Evolutionary conservation across 1,140 invertebrate species (phyloP), one percentile per base, ranked within the genome.

Genomic region (Drosophila truncata): DNA sequence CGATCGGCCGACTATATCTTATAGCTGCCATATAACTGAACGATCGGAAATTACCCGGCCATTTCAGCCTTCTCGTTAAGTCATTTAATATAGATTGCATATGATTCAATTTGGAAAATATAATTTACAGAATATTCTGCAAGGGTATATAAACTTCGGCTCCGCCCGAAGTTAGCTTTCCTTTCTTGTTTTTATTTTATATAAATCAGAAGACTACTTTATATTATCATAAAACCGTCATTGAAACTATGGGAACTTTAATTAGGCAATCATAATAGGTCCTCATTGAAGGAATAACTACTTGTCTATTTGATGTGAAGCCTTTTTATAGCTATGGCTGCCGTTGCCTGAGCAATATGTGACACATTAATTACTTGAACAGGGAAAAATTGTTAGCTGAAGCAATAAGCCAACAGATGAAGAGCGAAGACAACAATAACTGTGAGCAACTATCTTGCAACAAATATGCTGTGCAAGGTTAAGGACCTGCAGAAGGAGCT

Each of bases 301-400:
- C 35, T 58, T 37, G 35, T 47, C n/a, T 18, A 13, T 27, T 42
- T 16, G 25, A 46, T 35, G 61, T 72, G 39, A 54, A 61, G 27
- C 16, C 35, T 23, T 74, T 54, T 49, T 49, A 54, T 72, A 62
- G 46, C 54, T 52, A 55, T 23, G 14, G n/a, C 33, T 20, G 33
- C 27, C 31, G 37, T 50, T 44, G 46, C 39, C 70, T 18, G 13
- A 27, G 14, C 29, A 31, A 77, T 50, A 69, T 81, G 60, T 81
- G 82, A 85, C 72, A 84, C 66, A 74, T 85, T 85, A 85, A 85
- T 85, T 85, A 81, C 60, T 66, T 74, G 62, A 11, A 37, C 62
- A 52, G 39, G 39, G 29, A 49, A 55, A 70, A 58, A 70, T 33
- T 14, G 18, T 41, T 58, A 39, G 67, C 75, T 42, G 42, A 63